Conservation (phyloP, 1,140 invertebrate genomes). For the Psix sp. region DNA sequence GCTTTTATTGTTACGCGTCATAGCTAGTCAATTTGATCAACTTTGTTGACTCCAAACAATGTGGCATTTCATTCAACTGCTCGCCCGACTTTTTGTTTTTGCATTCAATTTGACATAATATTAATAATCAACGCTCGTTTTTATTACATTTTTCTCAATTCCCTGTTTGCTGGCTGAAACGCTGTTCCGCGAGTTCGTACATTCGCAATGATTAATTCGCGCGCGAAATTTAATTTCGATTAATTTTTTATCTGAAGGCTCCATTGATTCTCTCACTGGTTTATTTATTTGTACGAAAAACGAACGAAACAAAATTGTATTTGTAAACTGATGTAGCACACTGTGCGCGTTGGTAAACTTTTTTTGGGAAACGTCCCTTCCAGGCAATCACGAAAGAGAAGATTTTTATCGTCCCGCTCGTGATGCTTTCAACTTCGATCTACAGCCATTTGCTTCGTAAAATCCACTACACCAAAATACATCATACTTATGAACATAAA, state of each 20-base stretch:
- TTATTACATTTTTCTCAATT: too few species aligned
- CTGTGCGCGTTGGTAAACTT: conserved; percentile 27
- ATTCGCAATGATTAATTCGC: too few species aligned
- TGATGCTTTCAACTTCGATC: conserved; percentile 43
- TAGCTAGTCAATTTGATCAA: conserved; percentile 24
- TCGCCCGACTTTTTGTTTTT: conserved; percentile 19
- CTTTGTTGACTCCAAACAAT: conserved; percentile 22
- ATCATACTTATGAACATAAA: conserved; percentile 40
- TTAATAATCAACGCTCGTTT: too few species aligned
- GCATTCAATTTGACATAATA: neutral
- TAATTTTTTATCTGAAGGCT: too few species aligned
- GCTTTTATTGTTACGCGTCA: conserved; percentile 29
- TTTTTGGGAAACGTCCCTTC: conserved; percentile 32
- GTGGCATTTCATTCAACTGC: conserved; percentile 6
- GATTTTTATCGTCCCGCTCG: conserved; percentile 50
- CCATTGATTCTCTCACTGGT: too few species aligned
- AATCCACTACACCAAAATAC: conserved; percentile 42
- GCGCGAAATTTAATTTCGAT: too few species aligned
- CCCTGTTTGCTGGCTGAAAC: too few species aligned
- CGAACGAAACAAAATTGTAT: neutral
- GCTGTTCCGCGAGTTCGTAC: too few species aligned
- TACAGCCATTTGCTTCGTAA: conserved; percentile 42
- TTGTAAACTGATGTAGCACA: neutral
- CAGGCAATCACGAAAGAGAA: conserved; percentile 48
- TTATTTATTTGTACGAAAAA: too few species aligned